Conservation (phyloP, 1,140 invertebrate genomes). For the Apis dorsata region DNA sequence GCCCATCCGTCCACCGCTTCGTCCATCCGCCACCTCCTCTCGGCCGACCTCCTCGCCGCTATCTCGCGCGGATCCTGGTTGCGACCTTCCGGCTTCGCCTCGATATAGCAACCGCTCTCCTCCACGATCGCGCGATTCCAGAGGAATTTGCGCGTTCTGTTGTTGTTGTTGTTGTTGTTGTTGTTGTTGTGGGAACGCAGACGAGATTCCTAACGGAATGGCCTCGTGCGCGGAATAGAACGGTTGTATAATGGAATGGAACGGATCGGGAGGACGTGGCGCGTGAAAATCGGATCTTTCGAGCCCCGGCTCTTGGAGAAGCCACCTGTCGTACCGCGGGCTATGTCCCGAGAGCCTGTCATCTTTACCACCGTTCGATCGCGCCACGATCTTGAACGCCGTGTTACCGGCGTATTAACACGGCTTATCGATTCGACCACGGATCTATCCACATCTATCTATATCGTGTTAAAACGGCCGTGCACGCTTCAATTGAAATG, state of each 20-base stretch:
- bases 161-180: slow-evolving; percentile 46
- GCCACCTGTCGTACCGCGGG: slow-evolving; percentile 15
- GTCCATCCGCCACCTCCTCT: background rate
- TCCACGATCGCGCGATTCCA: background rate
- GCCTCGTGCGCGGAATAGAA: slow-evolving; percentile 30
- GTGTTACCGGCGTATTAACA: background rate
- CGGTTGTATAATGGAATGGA: background rate
- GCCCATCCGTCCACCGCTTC: background rate
- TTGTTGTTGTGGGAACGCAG: slow-evolving; percentile 63
- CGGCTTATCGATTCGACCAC: background rate
- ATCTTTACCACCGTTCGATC: slow-evolving; percentile 16
- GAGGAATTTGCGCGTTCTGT: slow-evolving; percentile 29
- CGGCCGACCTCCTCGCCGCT: background rate
- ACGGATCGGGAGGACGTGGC: background rate
- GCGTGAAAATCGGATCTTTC: slow-evolving; percentile 27
- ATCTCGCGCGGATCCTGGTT: slow-evolving; percentile 19
- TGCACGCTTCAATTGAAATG: slow-evolving; percentile 5
- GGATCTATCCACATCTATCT: too few relatives aligned
- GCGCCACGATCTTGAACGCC: slow-evolving; percentile 3
- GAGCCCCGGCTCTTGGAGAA: background rate
- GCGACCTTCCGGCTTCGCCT: slow-evolving; percentile 32
- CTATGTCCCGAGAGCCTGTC: slow-evolving; percentile 13
- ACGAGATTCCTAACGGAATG: slow-evolving; percentile 72
- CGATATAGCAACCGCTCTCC: slow-evolving; percentile 16
- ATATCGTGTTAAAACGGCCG: background rate